phyloP scores from a whole-genome alignment of 2,888 invertebrate genomes.

The Drosophila melanosoma region DNA sequence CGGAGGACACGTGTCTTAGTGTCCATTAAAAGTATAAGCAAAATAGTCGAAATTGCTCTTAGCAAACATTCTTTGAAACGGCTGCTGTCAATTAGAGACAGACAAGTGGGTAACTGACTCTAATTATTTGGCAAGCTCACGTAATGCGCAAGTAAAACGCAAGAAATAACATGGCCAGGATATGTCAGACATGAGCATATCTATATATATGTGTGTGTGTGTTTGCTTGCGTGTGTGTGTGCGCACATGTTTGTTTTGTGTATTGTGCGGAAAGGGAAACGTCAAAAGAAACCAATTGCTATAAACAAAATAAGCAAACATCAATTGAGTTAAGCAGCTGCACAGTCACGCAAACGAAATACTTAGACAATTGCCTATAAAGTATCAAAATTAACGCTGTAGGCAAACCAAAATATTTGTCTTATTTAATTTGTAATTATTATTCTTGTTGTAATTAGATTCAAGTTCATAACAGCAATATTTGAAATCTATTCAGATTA shows the following conservation, averaged over 20 bases:
- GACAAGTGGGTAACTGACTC: slow-evolving; percentile 70
- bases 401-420: background rate
- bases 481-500: background rate
- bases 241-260: slow-evolving; percentile 16
- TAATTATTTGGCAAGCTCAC: slow-evolving; percentile 74
- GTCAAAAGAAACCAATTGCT: slow-evolving; percentile 38
- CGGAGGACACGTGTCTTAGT: slow-evolving; percentile 23
- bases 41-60: background rate
- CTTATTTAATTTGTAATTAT: background rate
- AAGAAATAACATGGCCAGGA: slow-evolving; percentile 29
- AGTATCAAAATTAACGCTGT: background rate
- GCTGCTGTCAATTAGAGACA: slow-evolving; percentile 22
- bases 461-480: background rate
- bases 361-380: background rate
- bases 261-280: slow-evolving; percentile 25
- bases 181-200: slow-evolving; percentile 21
- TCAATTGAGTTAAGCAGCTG: slow-evolving; percentile 57
- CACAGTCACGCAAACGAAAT: slow-evolving; percentile 40
- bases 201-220: background rate
- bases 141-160: slow-evolving; percentile 76
- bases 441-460: background rate
- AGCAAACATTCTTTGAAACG: slow-evolving; percentile 9
- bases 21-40: background rate
- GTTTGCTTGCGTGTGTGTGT: slow-evolving; percentile 8
- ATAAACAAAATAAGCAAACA: slow-evolving; percentile 48